Percentiles rank a stretch among this genome's conserved stretches.
Conservation (phyloP, 2,797 vertebrate genomes). For the Heliangelus exortis region DNA sequence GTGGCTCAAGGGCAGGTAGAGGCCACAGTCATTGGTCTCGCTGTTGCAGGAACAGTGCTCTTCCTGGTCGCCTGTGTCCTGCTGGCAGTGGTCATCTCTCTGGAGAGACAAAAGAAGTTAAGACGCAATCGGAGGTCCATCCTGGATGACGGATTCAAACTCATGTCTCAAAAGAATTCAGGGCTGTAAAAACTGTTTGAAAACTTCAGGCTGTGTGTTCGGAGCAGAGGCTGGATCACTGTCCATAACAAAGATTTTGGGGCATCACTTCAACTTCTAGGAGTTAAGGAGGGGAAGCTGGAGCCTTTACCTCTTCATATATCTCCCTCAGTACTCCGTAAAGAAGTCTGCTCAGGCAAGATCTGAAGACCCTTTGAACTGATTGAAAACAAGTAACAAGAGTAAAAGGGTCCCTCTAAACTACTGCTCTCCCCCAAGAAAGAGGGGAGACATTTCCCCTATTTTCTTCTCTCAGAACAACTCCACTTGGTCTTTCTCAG, state of each 20-base stretch:
- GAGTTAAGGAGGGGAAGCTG: not conserved
- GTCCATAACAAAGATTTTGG: not conserved
- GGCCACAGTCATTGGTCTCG: conserved; percentile 52
- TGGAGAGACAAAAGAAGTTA: conserved; percentile 66
- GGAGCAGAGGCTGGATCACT: not conserved
- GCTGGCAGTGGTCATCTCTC: conserved; percentile 62
- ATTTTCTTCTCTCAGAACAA: not conserved
- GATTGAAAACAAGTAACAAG: not conserved
- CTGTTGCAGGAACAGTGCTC: conserved; percentile 51
- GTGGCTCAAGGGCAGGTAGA: conserved; percentile 56
- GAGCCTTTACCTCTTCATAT: not conserved
- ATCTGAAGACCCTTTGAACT: not conserved
- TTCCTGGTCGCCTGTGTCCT: conserved; percentile 62
- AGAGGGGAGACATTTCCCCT: not conserved
- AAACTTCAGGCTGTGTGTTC: not conserved
- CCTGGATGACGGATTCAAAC: conserved; percentile 79
- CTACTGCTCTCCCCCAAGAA: not conserved
- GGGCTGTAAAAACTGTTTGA: not conserved
- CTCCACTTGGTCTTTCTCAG: not conserved
- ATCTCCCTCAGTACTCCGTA: not conserved
- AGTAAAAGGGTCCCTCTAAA: not conserved
- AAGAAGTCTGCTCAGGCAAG: not conserved
- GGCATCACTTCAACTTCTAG: not conserved
- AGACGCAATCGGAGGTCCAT: conserved; percentile 79
- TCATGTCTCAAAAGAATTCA: conserved; percentile 68